Conservation (phyloP, 2,113 vertebrate species). For the Ameiurus melas region DNA sequence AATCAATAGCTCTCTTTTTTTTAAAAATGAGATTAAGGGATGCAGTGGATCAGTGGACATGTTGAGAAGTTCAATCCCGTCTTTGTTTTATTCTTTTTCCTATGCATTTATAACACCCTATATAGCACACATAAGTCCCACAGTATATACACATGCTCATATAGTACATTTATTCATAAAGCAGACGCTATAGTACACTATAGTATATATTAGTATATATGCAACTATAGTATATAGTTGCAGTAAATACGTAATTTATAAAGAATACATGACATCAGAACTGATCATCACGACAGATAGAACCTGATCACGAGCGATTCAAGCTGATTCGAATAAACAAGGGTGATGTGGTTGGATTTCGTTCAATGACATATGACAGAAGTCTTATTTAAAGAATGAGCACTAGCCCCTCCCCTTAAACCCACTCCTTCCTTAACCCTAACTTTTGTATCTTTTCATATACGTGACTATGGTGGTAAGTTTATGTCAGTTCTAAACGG, state of each 20-base stretch:
- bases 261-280: not conserved
- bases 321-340: not conserved
- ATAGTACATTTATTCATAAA: no score
- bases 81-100: not conserved
- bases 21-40: not conserved
- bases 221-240: not conserved
- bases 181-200: no score
- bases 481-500: no score
- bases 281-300: not conserved
- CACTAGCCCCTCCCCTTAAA: not conserved
- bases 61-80: not conserved
- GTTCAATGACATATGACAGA: not conserved
- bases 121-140: not conserved
- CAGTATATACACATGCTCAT: not conserved
- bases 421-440: not conserved
- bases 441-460: not conserved
- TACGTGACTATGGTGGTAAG: no score
- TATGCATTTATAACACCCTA: not conserved
- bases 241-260: not conserved
- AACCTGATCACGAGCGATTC: not conserved
- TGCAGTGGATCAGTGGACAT: not conserved
- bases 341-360: not conserved
- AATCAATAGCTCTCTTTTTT: not conserved
- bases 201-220: no score
- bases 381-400: not conserved